A percentile compares a stretch with the other conserved stretches of the same genome.
Evolutionary conservation across 2,888 invertebrate genomes (phyloP).

Genomic region (Metellina segmentata): DNA sequence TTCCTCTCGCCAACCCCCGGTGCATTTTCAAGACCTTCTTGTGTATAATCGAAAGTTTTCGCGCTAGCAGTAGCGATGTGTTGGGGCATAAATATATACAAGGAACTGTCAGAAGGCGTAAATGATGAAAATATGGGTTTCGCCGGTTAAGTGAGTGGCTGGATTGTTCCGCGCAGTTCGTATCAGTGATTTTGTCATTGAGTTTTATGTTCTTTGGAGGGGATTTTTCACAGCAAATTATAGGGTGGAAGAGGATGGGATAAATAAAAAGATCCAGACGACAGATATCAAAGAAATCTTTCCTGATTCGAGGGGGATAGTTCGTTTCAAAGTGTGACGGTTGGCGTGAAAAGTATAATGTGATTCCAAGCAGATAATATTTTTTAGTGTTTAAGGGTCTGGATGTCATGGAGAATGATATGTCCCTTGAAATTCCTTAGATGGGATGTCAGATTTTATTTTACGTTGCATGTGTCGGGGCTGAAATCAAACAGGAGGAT

Average conservation of each 20-base stretch:
- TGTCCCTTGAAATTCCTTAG: too few relatives aligned
- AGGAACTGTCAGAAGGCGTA: neutral
- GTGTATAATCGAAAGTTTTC: neutral
- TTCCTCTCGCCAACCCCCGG: neutral
- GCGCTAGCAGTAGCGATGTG: neutral
- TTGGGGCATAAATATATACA: neutral
- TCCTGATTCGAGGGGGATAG: neutral
- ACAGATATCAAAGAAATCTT: too few relatives aligned
- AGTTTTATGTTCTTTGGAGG: neutral
- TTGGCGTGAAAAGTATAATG: neutral
- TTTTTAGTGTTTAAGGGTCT: neutral
- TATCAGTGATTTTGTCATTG: neutral
- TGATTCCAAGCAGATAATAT: neutral
- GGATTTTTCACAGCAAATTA: neutral
- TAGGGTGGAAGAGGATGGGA: neutral
- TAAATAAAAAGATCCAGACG: neutral
- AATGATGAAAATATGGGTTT: neutral
- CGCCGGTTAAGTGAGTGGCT: neutral
- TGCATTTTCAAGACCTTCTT: neutral
- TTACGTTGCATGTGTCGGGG: too few relatives aligned
- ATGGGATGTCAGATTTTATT: too few relatives aligned
- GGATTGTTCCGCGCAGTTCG: neutral
- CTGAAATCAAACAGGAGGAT: too few relatives aligned
- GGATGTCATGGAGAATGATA: neutral
- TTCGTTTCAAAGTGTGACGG: neutral